These are phyloP conservation scores for Seira ritae DNA, from an alignment of 2,888 invertebrate species.

Conservation along the genomic window DNA sequence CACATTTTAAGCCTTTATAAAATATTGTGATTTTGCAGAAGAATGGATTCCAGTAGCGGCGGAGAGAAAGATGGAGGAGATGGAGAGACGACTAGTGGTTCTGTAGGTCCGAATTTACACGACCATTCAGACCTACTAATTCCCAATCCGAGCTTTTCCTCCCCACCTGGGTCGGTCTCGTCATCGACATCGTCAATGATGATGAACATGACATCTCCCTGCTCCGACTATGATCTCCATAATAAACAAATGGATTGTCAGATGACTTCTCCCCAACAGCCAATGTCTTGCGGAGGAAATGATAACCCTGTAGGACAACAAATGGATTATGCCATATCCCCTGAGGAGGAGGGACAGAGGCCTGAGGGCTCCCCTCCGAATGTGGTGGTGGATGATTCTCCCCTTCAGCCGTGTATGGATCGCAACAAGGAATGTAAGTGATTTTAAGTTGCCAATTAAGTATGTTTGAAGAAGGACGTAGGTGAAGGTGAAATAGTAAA, in stretches of 20 bases:
- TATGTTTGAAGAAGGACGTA: not conserved
- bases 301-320: no score
- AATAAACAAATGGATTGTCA: conserved; percentile 42
- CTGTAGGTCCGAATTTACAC: conserved; percentile 33
- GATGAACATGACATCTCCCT: conserved; percentile 46
- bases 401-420: conserved; percentile 94
- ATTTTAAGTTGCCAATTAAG: not conserved
- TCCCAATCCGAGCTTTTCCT: conserved; percentile 54
- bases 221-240: conserved; percentile 43
- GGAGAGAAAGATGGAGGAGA: conserved; percentile 27
- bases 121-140: conserved; percentile 57
- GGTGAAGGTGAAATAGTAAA: not conserved
- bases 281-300: not conserved
- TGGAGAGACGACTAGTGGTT: conserved; percentile 17
- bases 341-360: no score
- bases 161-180: conserved; percentile 27
- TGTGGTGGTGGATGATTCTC: conserved; percentile 95
- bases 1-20: no score
- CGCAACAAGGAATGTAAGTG: conserved; percentile 98
- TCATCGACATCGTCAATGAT: not conserved
- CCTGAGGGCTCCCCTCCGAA: conserved; percentile 84
- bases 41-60: conserved; percentile 41
- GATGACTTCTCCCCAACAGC: conserved; percentile 37
- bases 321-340: no score
- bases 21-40: conserved; percentile 11